Conservation (phyloP, 1,140 invertebrate genomes). For the Euwallacea similis region DNA sequence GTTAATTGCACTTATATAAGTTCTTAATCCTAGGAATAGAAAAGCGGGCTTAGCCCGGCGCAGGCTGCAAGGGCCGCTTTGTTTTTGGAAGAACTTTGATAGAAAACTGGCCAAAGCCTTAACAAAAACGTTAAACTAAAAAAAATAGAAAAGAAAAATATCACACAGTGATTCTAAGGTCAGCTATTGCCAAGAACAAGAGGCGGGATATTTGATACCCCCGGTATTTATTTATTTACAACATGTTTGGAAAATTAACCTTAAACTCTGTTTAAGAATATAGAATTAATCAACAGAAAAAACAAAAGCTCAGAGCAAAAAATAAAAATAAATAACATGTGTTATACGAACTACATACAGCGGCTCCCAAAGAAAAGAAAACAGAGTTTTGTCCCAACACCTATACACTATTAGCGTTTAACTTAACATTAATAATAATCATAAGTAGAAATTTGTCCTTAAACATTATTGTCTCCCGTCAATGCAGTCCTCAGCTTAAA, state of each 20-base stretch:
- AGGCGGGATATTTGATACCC: too few relatives aligned
- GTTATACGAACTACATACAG: conserved; percentile 36
- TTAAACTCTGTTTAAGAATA: conserved; percentile 10
- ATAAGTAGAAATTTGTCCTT: too few relatives aligned
- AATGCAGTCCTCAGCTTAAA: conserved; percentile 45
- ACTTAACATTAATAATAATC: background rate
- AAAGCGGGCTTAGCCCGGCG: background rate
- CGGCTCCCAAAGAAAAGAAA: conserved; percentile 40
- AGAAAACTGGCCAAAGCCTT: conserved; percentile 32
- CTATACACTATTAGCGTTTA: conserved; percentile 21
- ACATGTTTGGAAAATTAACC: too few relatives aligned
- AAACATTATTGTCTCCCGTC: conserved; percentile 17
- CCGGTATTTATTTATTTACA: too few relatives aligned
- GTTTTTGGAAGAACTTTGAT: conserved; percentile 32
- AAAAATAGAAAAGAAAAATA: conserved; percentile 15
- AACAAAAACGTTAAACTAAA: conserved; percentile 16
- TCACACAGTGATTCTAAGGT: conserved; percentile 11
- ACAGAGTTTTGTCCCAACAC: conserved; percentile 48
- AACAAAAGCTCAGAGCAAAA: conserved; percentile 41
- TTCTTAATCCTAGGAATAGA: conserved; percentile 6
- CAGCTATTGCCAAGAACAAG: conserved; percentile 1
- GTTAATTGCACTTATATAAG: conserved; percentile 14
- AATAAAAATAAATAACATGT: conserved; percentile 47
- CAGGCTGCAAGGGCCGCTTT: background rate
- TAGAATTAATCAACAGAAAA: conserved; percentile 42